Evolutionary conservation across 2,113 vertebrate species (phyloP), one percentile per base, ranked within the genome.

Genomic region (Phyllostomus hastatus): DNA sequence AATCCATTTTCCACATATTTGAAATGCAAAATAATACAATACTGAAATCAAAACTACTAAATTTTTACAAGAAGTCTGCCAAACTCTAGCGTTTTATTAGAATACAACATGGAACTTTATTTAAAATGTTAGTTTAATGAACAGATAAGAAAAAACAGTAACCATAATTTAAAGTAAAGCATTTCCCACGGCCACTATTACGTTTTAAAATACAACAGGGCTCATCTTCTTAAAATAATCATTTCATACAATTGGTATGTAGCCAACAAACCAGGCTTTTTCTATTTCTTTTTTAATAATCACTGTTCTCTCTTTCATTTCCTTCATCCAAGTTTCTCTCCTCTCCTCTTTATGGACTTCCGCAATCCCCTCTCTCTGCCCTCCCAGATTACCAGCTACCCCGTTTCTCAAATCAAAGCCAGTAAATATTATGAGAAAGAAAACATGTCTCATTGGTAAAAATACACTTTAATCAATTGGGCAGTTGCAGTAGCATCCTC

Each of bases 361-460:
- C 83, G 48, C 31, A 78, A 52, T 35, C n/a, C 78, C 31, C 17
- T 5, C 52, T 59, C 4, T 4, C n/a, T 17, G 5, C 33, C 66
- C 5, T 41, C 15, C 92, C 54, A 66, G 59, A 19, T 43, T 80
- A 24, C 33, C 46, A 85, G 28, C 46, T 89, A 78, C 2, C 5
- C 28, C 82, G 31, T 75, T 88, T 93, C 76, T 95, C 33, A 95
- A 93, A 93, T 79, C 4, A 59, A 88, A 95, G n/a, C 54, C 52
- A 91, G 4, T 52, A 76, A 91, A 61, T 43, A 46, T 22, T 8
- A 93, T 52, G 26, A 88, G 7, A 91, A 91, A 88, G 54, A 84
- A 93, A 92, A 69, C 15, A 50, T 16, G 2, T 59, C 72, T 88
- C 35, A 41, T 11, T 59, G 66, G 84, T 59, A 2, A 61, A 92